These are phyloP conservation scores for Laticauda colubrina DNA, from an alignment of 2,113 vertebrate species.

Conservation along the genomic window DNA sequence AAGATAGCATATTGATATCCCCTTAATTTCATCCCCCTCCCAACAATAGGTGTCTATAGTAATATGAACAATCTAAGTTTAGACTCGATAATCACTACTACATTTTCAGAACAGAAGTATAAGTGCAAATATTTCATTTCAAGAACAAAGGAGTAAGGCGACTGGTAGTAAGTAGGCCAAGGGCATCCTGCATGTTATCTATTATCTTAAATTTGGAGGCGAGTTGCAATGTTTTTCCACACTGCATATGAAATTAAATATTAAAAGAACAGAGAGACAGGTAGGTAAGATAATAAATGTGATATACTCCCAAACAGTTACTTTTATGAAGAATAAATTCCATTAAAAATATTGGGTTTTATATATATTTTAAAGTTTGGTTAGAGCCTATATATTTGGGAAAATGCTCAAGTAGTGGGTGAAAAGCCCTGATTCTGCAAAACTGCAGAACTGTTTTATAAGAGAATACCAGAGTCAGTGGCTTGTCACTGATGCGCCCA, in stretches of 20 bases:
- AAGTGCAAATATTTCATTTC: not conserved
- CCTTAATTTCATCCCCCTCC: not conserved
- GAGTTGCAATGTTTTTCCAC: not conserved
- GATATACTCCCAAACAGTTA: not conserved
- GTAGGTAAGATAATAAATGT: not conserved
- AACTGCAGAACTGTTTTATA: not conserved
- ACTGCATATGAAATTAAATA: not conserved
- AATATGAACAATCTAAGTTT: not conserved
- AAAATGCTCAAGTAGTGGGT: not conserved
- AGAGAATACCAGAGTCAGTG: not conserved
- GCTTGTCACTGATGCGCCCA: not conserved
- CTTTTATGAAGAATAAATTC: not conserved
- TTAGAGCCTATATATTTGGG: not conserved
- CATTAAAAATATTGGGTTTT: not conserved
- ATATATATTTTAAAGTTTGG: not conserved
- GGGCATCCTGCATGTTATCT: conserved; percentile 18
- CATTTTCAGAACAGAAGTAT: not conserved
- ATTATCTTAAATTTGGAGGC: conserved; percentile 25
- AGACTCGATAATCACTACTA: conserved; percentile 1
- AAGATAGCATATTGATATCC: not conserved
- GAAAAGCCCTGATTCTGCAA: not conserved
- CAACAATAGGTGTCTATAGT: not conserved
- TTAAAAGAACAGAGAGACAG: not conserved
- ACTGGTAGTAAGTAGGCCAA: not conserved
- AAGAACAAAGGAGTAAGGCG: not conserved